Conservation (phyloP, 2,113 vertebrate genomes). For the Spheniscus mendiculus region DNA sequence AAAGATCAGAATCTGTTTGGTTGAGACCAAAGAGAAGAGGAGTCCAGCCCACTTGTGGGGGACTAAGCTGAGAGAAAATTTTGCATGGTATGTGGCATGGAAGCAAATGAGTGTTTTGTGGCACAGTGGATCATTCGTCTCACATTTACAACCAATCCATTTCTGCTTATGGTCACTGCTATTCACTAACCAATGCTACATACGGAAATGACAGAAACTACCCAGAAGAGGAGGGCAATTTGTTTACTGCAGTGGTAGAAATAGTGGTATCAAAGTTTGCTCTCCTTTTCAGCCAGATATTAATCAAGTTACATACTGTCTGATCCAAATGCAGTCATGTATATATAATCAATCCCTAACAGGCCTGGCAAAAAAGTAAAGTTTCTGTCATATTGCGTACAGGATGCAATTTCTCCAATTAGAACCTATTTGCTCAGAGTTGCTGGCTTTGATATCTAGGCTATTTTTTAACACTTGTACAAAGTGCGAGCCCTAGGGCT, state of each 20-base stretch:
- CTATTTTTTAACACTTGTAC: constrained; percentile 1
- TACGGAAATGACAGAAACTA: neutral
- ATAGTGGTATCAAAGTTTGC: constrained; percentile 51
- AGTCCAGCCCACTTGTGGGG: neutral
- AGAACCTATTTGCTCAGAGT: constrained; percentile 46
- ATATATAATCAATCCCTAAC: neutral
- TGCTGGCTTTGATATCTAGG: neutral
- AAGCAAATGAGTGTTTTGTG: neutral
- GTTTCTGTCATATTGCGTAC: neutral
- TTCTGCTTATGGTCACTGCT: constrained; percentile 31
- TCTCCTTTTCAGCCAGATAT: constrained; percentile 7
- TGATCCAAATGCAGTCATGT: neutral
- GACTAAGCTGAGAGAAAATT: neutral
- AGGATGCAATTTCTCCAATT: neutral
- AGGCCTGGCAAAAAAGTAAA: neutral
- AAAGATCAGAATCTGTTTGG: neutral
- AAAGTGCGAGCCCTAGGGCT: neutral
- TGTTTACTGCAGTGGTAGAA: constrained; percentile 30
- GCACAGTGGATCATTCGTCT: neutral
- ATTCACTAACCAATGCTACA: neutral
- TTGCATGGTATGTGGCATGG: neutral
- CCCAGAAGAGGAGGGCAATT: constrained; percentile 27
- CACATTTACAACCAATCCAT: neutral
- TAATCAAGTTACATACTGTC: neutral
- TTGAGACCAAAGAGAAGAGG: neutral